phyloP scores from a whole-genome alignment of 2,797 vertebrate species.

The Monodelphis domestica region DNA sequence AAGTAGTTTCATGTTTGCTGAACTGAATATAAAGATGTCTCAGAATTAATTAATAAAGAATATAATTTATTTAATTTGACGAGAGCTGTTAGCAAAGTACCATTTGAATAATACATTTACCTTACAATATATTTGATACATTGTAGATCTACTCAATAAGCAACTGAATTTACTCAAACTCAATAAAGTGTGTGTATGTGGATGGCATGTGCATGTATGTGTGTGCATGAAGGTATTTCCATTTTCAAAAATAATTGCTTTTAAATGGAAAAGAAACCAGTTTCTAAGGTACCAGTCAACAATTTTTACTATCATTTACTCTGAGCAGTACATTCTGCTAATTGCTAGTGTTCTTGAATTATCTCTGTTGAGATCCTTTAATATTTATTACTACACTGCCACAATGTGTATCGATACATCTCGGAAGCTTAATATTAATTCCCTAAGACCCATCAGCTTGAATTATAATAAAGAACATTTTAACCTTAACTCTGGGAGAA shows the following conservation, averaged over 20 bases:
- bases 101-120: background rate
- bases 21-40: background rate
- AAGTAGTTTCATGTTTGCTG: background rate
- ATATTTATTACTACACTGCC: background rate
- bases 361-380: background rate
- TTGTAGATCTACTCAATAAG: background rate
- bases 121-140: background rate
- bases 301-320: background rate
- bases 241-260: background rate
- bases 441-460: conserved; percentile 11
- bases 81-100: background rate
- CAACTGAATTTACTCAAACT: background rate
- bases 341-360: background rate
- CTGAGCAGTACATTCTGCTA: background rate
- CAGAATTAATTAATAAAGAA: background rate
- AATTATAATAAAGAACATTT: conserved; percentile 11
- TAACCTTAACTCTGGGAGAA: background rate
- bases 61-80: background rate
- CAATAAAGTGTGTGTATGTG: background rate
- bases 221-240: background rate
- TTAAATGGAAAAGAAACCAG: background rate
- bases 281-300: background rate
- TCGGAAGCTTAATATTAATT: background rate
- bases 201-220: background rate
- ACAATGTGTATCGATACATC: background rate